These are phyloP conservation scores for Loxodonta africana DNA, from an alignment of 2,113 vertebrate genomes.

Conservation along the genomic window DNA sequence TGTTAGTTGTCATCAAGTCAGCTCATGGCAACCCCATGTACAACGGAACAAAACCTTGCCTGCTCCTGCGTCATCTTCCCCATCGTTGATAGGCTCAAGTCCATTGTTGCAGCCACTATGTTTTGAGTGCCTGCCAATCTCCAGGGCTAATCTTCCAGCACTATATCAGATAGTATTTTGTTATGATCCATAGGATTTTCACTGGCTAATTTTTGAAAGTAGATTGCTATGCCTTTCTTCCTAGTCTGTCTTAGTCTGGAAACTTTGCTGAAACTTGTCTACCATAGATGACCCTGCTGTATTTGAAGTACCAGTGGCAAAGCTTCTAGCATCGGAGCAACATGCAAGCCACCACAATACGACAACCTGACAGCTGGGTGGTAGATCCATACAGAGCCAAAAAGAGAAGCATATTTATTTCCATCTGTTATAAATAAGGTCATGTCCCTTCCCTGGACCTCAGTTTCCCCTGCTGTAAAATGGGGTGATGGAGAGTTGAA, in stretches of 20 bases:
- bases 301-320: not conserved
- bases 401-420: not conserved
- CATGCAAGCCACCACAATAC: not conserved
- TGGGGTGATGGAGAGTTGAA: not conserved
- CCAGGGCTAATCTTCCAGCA: not conserved
- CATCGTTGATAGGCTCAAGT: not conserved
- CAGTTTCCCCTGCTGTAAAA: slow-evolving; percentile 27
- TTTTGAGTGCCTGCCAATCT: not conserved
- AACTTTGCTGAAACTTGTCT: not conserved
- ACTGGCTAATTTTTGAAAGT: not conserved
- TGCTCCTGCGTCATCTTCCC: not conserved
- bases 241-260: not conserved
- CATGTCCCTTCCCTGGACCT: not conserved
- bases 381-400: not conserved
- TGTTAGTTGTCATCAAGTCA: not conserved
- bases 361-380: not conserved
- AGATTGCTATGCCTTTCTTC: not conserved
- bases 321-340: not conserved
- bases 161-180: not conserved
- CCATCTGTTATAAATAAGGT: not conserved
- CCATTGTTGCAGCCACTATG: not conserved
- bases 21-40: not conserved
- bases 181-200: not conserved
- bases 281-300: not conserved
- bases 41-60: not conserved